Evolutionary conservation across 2,797 vertebrate species (phyloP).

Genomic region (Numenius phaeopus): DNA sequence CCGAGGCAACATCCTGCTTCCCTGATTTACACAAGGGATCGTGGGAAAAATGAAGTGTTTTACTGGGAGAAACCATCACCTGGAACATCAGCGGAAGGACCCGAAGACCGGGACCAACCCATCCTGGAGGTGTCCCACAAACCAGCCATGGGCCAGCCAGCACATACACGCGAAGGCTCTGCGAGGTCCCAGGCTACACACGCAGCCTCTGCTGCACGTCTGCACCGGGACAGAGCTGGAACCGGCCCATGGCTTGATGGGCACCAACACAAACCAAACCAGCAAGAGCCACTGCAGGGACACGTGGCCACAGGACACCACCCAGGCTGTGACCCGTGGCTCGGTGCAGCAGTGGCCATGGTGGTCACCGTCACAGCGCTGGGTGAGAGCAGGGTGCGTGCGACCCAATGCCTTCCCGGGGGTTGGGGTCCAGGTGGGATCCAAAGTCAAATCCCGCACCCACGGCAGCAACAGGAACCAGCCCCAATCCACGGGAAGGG

Average conservation of each 20-base stretch:
- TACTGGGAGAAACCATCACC: not conserved
- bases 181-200: not conserved
- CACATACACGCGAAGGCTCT: fast-evolving
- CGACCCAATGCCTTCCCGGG: not conserved
- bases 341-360: not conserved
- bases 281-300: not conserved
- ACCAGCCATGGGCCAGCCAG: not conserved
- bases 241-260: not conserved
- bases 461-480: not conserved
- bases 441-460: not conserved
- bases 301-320: fast-evolving
- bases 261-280: not conserved
- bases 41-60: slow-evolving; percentile 36
- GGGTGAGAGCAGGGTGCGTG: not conserved
- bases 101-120: not conserved
- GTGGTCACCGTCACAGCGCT: not conserved
- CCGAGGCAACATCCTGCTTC: slow-evolving; percentile 66
- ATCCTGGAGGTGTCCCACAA: slow-evolving; percentile 39
- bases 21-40: slow-evolving; percentile 73
- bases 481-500: not conserved
- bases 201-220: fast-evolving
- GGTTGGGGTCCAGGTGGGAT: not conserved
- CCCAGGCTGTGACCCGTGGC: not conserved
- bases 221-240: not conserved
- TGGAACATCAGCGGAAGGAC: not conserved